Percentiles rank a stretch among this genome's conserved stretches.
These are phyloP conservation scores for Actinia tenebrosa DNA, from an alignment of 64 coral and sea anemone genomes.

Conservation along the genomic window DNA sequence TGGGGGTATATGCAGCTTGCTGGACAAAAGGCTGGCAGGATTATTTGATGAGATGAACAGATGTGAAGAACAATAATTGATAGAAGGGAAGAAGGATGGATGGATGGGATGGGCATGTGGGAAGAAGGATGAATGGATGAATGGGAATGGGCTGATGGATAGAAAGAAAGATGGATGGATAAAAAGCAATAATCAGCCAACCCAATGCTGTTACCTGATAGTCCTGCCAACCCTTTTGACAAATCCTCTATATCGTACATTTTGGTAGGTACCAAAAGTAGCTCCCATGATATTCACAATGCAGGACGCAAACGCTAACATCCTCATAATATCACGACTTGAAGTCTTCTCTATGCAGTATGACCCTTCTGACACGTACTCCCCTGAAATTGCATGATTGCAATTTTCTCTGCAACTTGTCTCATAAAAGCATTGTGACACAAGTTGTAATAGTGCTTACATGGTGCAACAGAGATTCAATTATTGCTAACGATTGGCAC, in stretches of 20 bases:
- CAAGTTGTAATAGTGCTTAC: no score
- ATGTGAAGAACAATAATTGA: no score
- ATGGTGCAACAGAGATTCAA: no score
- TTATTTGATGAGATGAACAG: no score
- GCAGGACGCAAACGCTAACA: constrained; percentile 91
- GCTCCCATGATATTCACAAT: constrained; percentile 78
- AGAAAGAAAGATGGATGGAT: not conserved
- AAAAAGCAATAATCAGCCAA: not conserved
- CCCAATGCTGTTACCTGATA: constrained; percentile 49
- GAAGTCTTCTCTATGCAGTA: constrained; percentile 65
- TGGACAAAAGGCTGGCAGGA: no score
- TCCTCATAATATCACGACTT: constrained; percentile 80
- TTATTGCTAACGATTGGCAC: no score
- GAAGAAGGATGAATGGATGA: no score
- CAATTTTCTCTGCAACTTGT: no score
- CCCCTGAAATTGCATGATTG: constrained; percentile 25
- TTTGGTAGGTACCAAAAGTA: constrained; percentile 77
- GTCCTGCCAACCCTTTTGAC: constrained; percentile 89
- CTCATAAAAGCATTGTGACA: no score
- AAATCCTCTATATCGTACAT: constrained; percentile 84
- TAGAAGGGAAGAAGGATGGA: not conserved
- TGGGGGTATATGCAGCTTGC: no score
- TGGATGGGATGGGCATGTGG: not conserved
- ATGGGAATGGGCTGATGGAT: no score
- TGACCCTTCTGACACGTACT: constrained; percentile 54